Percentiles rank a stretch among this genome's conserved stretches.
Evolutionary conservation across 2,888 invertebrate genomes (phyloP).

Genomic region (Torymus auratus): DNA sequence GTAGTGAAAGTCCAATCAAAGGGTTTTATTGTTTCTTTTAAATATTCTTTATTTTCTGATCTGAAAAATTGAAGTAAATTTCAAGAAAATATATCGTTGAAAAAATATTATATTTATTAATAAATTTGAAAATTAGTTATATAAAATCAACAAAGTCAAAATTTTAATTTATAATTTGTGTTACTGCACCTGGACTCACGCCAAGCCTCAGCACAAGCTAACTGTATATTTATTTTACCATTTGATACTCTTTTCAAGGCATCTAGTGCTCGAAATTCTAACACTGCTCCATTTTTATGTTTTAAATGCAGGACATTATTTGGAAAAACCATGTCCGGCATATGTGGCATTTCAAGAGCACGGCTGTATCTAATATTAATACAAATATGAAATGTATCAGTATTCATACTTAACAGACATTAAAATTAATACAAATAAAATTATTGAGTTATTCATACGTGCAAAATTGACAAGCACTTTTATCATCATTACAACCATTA

Average conservation of each 20-base stretch:
- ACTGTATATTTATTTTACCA: conserved; percentile 86
- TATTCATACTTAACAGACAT: conserved; percentile 13
- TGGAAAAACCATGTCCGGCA: conserved; percentile 99
- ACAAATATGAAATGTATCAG: not conserved
- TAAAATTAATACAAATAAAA: conserved; percentile 22
- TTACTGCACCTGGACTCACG: conserved; percentile 87
- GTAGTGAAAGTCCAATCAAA: conserved; percentile 99
- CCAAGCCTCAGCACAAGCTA: conserved; percentile 95
- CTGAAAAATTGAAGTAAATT: conserved; percentile 76
- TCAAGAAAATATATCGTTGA: conserved; percentile 12
- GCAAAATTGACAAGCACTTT: conserved; percentile 80
- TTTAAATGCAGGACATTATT: conserved; percentile 87
- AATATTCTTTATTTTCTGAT: conserved; percentile 79
- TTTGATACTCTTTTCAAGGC: conserved; percentile 89
- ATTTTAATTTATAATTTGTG: not conserved
- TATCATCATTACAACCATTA: conserved; percentile 78
- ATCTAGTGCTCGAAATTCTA: conserved; percentile 94
- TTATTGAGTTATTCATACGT: conserved; percentile 72
- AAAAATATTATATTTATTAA: not conserved
- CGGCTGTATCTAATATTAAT: conserved; percentile 82
- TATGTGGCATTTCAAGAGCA: conserved; percentile 88
- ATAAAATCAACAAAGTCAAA: too few relatives aligned
- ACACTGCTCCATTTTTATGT: conserved; percentile 83
- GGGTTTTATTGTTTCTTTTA: conserved; percentile 88
- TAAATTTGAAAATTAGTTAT: not conserved